A percentile compares a stretch with the other conserved stretches of the same genome.
These are phyloP conservation scores for Rhinopomastus cyanomelas DNA, from an alignment of 2,113 vertebrate genomes.

Conservation along the genomic window DNA sequence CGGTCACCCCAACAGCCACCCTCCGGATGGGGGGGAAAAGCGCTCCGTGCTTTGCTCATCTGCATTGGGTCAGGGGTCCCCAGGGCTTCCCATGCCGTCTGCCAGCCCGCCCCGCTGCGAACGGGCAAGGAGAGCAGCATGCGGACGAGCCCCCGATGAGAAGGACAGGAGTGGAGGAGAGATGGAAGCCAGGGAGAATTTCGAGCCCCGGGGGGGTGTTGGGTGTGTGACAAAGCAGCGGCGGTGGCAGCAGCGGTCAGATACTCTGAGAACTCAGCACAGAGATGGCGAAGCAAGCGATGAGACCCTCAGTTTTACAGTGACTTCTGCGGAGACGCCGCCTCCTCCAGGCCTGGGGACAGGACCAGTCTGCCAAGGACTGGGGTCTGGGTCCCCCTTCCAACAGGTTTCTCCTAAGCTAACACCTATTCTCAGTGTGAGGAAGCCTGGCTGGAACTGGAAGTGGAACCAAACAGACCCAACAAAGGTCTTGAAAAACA, in stretches of 20 bases:
- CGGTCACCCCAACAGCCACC: rapidly evolving
- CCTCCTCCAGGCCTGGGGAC: background rate
- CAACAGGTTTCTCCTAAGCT: background rate
- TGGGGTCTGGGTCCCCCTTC: background rate
- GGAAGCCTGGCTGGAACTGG: background rate
- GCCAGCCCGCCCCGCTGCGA: background rate
- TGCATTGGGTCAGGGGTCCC: background rate
- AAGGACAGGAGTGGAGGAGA: constrained; percentile 25
- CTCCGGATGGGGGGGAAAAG: constrained; percentile 20
- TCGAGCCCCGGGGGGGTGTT: constrained; percentile 72
- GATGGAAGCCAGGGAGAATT: constrained; percentile 74
- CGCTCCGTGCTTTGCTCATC: constrained; percentile 53
- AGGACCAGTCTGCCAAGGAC: background rate
- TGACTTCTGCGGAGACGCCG: constrained; percentile 26
- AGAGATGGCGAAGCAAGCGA: constrained; percentile 80
- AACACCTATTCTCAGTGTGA: background rate
- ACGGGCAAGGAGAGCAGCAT: background rate
- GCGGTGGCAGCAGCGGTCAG: constrained; percentile 73
- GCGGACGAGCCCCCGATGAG: background rate
- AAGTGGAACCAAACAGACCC: background rate
- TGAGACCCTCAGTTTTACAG: constrained; percentile 73
- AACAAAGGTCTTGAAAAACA: background rate
- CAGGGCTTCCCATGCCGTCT: constrained; percentile 33
- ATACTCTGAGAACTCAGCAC: constrained; percentile 73
- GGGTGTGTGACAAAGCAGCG: constrained; percentile 71